phyloP scores from a whole-genome alignment of 2,797 vertebrate species.

The Xenops minutus region DNA sequence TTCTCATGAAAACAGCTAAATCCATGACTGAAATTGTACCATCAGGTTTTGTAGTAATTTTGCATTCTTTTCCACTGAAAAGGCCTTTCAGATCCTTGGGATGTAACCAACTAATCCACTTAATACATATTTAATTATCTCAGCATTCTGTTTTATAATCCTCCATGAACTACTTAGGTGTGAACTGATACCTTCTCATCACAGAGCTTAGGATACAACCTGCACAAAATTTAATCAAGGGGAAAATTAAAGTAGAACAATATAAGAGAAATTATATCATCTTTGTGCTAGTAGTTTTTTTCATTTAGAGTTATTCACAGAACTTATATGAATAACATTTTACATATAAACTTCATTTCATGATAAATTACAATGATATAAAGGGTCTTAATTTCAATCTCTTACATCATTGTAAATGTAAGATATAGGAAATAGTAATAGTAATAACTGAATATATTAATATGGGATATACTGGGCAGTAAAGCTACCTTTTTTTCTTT shows the following conservation, averaged over 20 bases:
- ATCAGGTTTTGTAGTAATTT: neutral
- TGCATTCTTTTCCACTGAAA: conserved; percentile 12
- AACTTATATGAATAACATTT: neutral
- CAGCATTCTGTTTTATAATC: conserved; percentile 28
- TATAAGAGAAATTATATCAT: neutral
- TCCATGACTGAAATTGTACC: neutral
- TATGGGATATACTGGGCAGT: neutral
- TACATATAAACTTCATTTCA: neutral
- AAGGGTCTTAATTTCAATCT: neutral
- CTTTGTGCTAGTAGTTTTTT: neutral
- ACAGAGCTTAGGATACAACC: conserved; percentile 9
- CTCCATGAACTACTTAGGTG: conserved; percentile 30
- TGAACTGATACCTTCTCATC: conserved; percentile 27
- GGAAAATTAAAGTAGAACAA: conserved; percentile 39
- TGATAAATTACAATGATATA: neutral
- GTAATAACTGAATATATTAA: neutral
- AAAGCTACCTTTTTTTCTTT: neutral
- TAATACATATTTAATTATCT: conserved; percentile 67
- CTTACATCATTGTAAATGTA: neutral
- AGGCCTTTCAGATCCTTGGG: neutral
- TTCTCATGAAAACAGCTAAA: neutral
- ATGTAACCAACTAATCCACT: conserved; percentile 59
- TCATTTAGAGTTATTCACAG: neutral
- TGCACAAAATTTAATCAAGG: conserved; percentile 41
- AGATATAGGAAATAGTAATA: neutral